Conservation (phyloP, 2,113 vertebrate species). For the Sclerurus mexicanus region DNA sequence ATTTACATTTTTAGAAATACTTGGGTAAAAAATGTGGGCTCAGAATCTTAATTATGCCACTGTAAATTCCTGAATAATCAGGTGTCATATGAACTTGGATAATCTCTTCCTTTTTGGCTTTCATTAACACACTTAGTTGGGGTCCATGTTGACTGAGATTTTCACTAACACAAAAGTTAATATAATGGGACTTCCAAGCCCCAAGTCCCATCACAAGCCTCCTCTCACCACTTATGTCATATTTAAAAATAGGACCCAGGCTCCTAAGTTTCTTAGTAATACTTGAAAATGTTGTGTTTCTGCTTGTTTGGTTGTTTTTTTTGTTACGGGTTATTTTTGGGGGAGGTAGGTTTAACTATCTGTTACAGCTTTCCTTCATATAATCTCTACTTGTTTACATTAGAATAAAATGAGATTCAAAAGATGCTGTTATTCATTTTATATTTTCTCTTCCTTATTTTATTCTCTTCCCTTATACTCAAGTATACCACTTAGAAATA, state of each 20-base stretch:
- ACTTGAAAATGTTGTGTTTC: background rate
- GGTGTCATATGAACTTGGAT: accelerated
- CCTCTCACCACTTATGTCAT: background rate
- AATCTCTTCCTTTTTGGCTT: background rate
- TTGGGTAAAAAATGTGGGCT: background rate
- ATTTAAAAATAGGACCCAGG: background rate
- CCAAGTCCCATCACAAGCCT: background rate
- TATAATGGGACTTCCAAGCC: background rate
- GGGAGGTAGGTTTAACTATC: accelerated
- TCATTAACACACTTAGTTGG: background rate
- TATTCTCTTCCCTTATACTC: background rate
- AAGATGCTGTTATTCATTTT: background rate
- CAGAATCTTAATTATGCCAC: background rate
- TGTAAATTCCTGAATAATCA: background rate
- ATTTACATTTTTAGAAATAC: background rate
- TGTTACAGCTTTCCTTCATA: background rate
- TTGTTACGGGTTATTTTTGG: background rate
- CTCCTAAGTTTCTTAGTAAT: background rate
- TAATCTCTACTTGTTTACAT: background rate
- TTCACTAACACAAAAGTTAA: background rate
- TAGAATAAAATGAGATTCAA: background rate
- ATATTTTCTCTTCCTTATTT: background rate
- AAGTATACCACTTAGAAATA: background rate
- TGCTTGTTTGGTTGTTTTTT: background rate
- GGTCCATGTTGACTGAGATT: background rate